phyloP scores from a whole-genome alignment of 1,140 invertebrate genomes.

The Oreohelix idahoensis region DNA sequence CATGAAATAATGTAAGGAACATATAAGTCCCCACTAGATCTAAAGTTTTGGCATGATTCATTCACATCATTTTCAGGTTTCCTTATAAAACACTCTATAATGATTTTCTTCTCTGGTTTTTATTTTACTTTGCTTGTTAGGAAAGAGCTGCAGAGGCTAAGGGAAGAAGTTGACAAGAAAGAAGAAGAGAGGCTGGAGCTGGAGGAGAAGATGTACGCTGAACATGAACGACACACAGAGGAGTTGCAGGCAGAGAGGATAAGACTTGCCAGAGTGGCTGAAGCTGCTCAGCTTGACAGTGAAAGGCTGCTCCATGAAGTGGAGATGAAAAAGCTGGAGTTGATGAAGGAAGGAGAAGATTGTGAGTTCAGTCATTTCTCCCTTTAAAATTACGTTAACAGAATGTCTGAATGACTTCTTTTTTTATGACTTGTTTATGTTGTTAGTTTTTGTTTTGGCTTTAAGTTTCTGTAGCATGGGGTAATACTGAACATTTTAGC shows the following conservation, averaged over 20 bases:
- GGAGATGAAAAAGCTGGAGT: slow-evolving; percentile 48
- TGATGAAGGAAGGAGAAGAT: slow-evolving; percentile 56
- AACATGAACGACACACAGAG: slow-evolving; percentile 54
- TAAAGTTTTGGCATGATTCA: no score
- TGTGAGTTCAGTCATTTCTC: slow-evolving; percentile 53
- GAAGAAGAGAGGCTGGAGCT: slow-evolving; percentile 55
- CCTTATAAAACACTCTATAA: no score
- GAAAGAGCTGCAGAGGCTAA: slow-evolving; percentile 57
- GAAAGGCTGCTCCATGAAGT: slow-evolving; percentile 53
- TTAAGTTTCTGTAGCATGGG: no score
- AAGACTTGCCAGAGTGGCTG: slow-evolving; percentile 44
- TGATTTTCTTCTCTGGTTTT: no score
- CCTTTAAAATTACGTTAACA: not conserved
- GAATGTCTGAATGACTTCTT: no score
- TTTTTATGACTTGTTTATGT: no score
- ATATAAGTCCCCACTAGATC: no score
- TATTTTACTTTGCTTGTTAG: slow-evolving; percentile 49
- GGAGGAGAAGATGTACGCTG: slow-evolving; percentile 63
- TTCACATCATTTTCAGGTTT: no score
- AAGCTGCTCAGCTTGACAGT: slow-evolving; percentile 50
- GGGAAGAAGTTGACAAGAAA: slow-evolving; percentile 51
- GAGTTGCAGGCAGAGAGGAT: slow-evolving; percentile 61
- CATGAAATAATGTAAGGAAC: no score
- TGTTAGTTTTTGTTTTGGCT: no score
- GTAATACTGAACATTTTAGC: no score